Base-by-base conservation (phyloP, 1,140 invertebrate genomes). In the Alviniconcha marisindica region DNA sequence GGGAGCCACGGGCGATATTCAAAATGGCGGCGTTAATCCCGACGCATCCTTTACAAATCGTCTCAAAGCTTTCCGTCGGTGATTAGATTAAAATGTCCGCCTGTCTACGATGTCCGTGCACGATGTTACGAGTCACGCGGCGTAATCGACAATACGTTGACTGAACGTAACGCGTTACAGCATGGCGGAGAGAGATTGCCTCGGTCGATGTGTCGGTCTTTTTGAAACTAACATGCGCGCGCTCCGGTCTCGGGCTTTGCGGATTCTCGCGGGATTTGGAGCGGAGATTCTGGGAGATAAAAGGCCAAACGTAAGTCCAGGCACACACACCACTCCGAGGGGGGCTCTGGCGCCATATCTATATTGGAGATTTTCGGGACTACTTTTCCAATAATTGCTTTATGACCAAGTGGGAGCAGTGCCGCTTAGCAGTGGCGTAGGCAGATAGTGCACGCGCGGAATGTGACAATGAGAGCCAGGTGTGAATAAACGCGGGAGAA, bases 191-290 rank as follows among this genome's bases (percentile, higher is more conserved):
- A 40, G 33, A 74, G 42, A 40, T 5, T 76, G 24, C 31, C n/a
- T 24, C 38, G 18, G 18, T 3, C 21, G 36, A 40, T 3, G 4
- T 73, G 69, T 38, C 73, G 36, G 42, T n/a, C 38, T 76, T 40
- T 44, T 76, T 76, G 36, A 76, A 76, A 76, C 24, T 76, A 40
- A 76, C 73, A 76, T 76, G 73, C 73, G 31, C 69, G 10, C 38
- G 24, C 73, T 1, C 42, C 36, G 24, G 31, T 76, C 38, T 76
- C 73, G 42, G 73, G 73, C 73, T 42, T 42, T 76, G 44, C 4
- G 73, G 73, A 76, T 76, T 44, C 73, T 21, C 73, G 73, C 73
- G 73, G 42, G 73, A 76, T 76, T 76, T 42, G 36, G 31, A 0
- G 36, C 7, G 14, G 73, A 76, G 73, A 76, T n/a, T 76, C 24